These are phyloP conservation scores for Fundulus diaphanus DNA, from an alignment of 2,797 vertebrate genomes.

Conservation along the genomic window DNA sequence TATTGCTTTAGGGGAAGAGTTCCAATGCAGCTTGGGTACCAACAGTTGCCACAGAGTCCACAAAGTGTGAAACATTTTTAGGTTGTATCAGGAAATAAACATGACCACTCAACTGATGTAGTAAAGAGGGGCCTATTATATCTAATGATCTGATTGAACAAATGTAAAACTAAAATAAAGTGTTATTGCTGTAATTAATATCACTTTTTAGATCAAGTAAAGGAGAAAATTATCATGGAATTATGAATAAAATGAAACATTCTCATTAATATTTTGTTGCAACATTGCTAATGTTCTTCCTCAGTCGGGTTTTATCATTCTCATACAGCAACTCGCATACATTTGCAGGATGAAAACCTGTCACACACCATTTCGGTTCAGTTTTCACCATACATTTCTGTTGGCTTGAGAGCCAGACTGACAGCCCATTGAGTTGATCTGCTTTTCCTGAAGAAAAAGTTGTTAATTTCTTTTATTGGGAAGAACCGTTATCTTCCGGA, in stretches of 20 bases:
- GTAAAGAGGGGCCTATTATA: not conserved
- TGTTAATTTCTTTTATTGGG: not conserved
- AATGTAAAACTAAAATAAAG: not conserved
- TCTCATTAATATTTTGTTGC: not conserved
- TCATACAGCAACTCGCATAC: not conserved
- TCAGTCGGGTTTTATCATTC: not conserved
- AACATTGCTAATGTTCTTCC: not conserved
- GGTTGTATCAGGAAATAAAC: not conserved
- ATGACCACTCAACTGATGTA: not conserved
- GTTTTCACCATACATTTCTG: not conserved
- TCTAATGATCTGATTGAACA: not conserved
- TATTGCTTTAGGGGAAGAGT: not conserved
- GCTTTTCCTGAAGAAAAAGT: not conserved
- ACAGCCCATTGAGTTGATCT: not conserved
- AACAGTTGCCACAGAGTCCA: not conserved
- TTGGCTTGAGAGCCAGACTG: not conserved
- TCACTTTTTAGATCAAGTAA: not conserved
- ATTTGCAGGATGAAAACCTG: not conserved
- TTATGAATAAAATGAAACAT: not conserved
- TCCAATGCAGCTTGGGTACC: not conserved
- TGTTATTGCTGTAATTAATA: not conserved
- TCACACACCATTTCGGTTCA: not conserved
- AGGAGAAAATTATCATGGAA: not conserved
- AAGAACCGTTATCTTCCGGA: not conserved
- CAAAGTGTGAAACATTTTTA: not conserved